Evolutionary conservation across 2,888 invertebrate genomes (phyloP), one percentile per base, ranked within the genome.

Genomic region (Apamea epomidion): DNA sequence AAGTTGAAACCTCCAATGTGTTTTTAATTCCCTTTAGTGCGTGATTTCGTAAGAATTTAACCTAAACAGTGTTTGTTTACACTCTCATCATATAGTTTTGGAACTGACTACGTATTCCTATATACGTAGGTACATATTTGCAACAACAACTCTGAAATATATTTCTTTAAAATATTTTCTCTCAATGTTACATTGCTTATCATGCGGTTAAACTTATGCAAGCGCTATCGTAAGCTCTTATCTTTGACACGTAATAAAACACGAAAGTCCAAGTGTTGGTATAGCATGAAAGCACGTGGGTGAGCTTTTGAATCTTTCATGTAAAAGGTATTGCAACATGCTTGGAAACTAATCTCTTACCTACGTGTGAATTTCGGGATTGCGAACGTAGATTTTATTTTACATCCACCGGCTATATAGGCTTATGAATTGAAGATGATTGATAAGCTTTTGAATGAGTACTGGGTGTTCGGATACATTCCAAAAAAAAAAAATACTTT

Each of bases 241-340:
- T 84, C 85, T 71, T 48, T 65, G 29, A 72, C 81, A 85, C 42
- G 7, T 69, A 60, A 67, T 82, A 65, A 81, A 83, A 77, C 83
- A 70, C 18, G 62, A 85, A 77, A 60, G 70, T 74, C 32, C 60
- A 6, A 82, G 64, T 70, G 64, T 51, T 79, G n/a, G 14, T 72
- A 75, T 75, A 42, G 62, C 58, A 58, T 74, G 10, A 73, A 76
- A 62, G 37, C 69, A 68, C 29, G 51, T 75, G 37, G 65, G 65
- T 64, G n/a, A 65, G 70, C 32, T 70, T 81, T 65, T 48, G 16
- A 67, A 81, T 48, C 7, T n/a, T 62, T 65, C 18, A 16, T 37
- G 42, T 81, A 70, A 76, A 60, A 62, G 32, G 14, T 71, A 48
- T 25, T 18, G 29, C 29, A 64, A 45, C 12, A 48, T 25, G n/a